Evolutionary conservation across 2,113 vertebrate species (phyloP), one percentile per base, ranked within the genome.

Genomic region (Hipposideros armiger): DNA sequence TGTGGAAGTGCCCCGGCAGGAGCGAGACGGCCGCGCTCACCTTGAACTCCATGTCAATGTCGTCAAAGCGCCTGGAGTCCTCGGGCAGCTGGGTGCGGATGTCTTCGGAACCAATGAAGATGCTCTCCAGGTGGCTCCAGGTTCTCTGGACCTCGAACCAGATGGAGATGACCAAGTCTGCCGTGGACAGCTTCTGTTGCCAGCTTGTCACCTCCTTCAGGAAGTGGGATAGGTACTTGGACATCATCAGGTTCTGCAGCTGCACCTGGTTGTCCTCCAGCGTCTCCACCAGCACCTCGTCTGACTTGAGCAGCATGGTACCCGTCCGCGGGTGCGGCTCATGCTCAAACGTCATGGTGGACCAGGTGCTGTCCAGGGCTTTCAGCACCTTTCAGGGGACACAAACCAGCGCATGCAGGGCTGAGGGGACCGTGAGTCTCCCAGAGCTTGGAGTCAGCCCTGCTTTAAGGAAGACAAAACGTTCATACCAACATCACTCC

Each of bases 241-340:
- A 99, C 40, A 98, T 93, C 98, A 98, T 96, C 95, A 99, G 97
- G 52, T 97, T 98, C 97, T 99, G 99, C 40, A 99, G 98, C 95
- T 99, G 99, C 83, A 98, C 98, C 96, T 99, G 98, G 96, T 99
- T 98, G 90, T 99, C 98, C 76, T 99, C 99, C 88, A 99, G 96
- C 0, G 95, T 99, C 95, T 99, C 99, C 0, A 99, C 97, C n/a
- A 99, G 97, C 32, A 15, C 19, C 64, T 99, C 98, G 3, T 98
- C 98, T 0, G 64, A 66, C 96, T 97, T 98, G 81, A 99, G 98
- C 88, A 99, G 94, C 91, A 97, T 17, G 87, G 95, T 94, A 40
- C 98, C 98, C 0, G 98, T 99, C 52, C 98, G 97, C 0, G 94
- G 1, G 9, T 99, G 99, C 0, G 58, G 93, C 93, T 99, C 98